Evolutionary conservation across 2,888 invertebrate genomes (phyloP).

Genomic region (Eubasilissa splendida): DNA sequence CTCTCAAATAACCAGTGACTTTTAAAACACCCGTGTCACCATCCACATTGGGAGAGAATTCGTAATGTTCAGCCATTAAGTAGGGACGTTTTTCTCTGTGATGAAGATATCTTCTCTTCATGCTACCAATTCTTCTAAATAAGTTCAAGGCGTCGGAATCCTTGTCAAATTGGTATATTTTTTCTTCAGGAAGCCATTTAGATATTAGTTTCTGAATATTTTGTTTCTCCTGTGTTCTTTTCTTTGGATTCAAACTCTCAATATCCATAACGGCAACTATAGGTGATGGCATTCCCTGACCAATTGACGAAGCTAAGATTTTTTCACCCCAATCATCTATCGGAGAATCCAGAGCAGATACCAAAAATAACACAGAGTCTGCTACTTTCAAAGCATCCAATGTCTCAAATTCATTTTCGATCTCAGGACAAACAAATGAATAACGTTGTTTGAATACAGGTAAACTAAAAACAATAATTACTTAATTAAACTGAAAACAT

Average conservation of each 20-base stretch:
- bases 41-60: constrained; percentile 73
- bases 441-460: constrained; percentile 93
- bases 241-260: constrained; percentile 82
- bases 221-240: constrained; percentile 79
- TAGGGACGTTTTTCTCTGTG: constrained; percentile 88
- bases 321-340: constrained; percentile 87
- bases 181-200: constrained; percentile 87
- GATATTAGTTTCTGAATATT: constrained; percentile 77
- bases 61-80: constrained; percentile 85
- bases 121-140: constrained; percentile 80
- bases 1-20: constrained; percentile 90
- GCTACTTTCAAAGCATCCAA: constrained; percentile 90
- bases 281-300: constrained; percentile 87
- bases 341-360: constrained; percentile 81
- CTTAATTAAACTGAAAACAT: too few species aligned
- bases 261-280: constrained; percentile 83
- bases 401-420: constrained; percentile 81
- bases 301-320: constrained; percentile 83
- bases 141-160: constrained; percentile 81
- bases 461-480: constrained; percentile 71
- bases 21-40: constrained; percentile 78
- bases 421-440: constrained; percentile 82
- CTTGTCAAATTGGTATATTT: constrained; percentile 84
- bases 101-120: constrained; percentile 83
- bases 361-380: constrained; percentile 86